Evolutionary conservation across 1,140 invertebrate species (phyloP), one percentile per base, ranked within the genome.

Genomic region (Drosophila nigromelanica): DNA sequence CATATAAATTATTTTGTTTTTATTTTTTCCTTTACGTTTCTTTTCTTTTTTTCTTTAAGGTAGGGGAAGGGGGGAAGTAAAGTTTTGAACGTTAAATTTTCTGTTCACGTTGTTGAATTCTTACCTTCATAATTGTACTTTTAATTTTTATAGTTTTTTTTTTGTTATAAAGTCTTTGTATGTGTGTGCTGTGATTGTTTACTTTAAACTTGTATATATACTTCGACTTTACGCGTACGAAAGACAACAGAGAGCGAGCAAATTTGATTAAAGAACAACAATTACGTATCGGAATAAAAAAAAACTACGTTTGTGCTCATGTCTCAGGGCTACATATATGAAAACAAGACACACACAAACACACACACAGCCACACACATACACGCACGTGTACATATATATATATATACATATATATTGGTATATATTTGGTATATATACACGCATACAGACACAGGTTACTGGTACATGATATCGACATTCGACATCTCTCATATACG

Each of bases 121-220:
- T 87, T 87, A 87, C 82, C 82, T 87, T 87, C 83, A 87, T 82
- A 43, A 54, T 71, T 59, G 67, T 73, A 64, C 67, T 89, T 79
- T 69, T 75, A 69, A 52, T 71, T 62, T 39, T 45, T 73, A 62
- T 61, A 42, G 14, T 42, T 7, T 70, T 66, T 82, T 21, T 52
- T 39, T 51, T 63, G 67, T 68, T 64, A 42, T 47, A 51, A 37
- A 42, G 14, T 66, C 48, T 68, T 64, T 51, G 37, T 35, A 35
- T 73, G 55, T 73, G 70, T 73, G 70, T 55, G 64, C 60, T 50
- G 33, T 63, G 35, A 42, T 50, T 42, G 21, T 54, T 64, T 55
- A 35, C 15, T 56, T 68, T 59, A 71, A 47, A 69, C 37, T 47
- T 35, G 55, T 52, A 27, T 66, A 52, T 54, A 48, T 58, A 15